Evolutionary conservation across 2,888 invertebrate species (phyloP).

Genomic region (Sphecodes monilicornis): DNA sequence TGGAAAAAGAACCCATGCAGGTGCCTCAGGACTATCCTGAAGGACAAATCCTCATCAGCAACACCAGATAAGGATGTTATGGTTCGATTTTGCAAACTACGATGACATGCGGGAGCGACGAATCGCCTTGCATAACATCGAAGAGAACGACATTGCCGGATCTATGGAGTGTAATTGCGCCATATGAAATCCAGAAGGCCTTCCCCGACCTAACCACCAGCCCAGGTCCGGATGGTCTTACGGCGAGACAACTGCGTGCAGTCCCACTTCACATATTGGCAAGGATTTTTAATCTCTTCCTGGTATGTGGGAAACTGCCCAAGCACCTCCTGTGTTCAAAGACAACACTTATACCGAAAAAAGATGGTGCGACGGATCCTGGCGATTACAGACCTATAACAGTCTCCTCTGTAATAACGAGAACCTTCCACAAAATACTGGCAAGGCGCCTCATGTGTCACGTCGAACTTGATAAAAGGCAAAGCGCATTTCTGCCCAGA

Average conservation of each 20-base stretch:
- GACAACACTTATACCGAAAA: no score
- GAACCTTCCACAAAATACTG: slow-evolving; percentile 53
- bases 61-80: background rate
- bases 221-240: no score
- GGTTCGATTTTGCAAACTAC: background rate
- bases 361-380: slow-evolving; percentile 24
- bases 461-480: slow-evolving; percentile 48
- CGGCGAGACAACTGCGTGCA: no score
- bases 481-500: slow-evolving; percentile 58
- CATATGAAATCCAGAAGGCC: background rate
- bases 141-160: background rate
- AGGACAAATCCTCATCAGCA: background rate
- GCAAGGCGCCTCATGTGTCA: slow-evolving; percentile 24
- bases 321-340: background rate
- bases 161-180: background rate
- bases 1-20: background rate
- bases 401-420: no score
- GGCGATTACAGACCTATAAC: slow-evolving; percentile 30
- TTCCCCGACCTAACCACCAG: background rate
- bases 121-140: background rate
- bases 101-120: background rate
- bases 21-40: no score
- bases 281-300: no score
- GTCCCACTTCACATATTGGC: no score
- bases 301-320: no score